Base-by-base conservation (phyloP, 1,140 invertebrate species). In the Zaprionus davidi region DNA sequence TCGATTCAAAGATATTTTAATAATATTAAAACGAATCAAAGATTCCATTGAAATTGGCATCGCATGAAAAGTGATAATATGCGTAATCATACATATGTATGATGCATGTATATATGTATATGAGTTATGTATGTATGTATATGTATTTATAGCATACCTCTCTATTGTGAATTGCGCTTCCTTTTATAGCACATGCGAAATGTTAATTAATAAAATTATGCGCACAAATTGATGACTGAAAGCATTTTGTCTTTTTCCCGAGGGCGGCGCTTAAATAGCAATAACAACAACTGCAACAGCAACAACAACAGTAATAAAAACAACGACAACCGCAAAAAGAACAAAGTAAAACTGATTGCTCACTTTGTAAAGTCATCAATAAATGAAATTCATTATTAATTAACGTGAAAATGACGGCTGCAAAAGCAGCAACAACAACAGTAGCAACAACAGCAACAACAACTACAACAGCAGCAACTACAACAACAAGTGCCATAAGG, bases 371-470 rank as follows among this genome's bases (percentile, higher is more conserved):
- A 56, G 60, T 71, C 75, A 85, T 82, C 83, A 87, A 87, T 83
- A 83, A 88, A 81, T 73, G 69, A 71, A 73, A 78, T 58, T 82
- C 78, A 73, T 90, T 74, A 90, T 90, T 90, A 88, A 88, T 88
- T 88, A 90, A 90, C 71, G 78, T 69, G 77, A 53, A 88, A 90
- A 78, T 83, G 78, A 81, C 70, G 78, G 83, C 62, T 59, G 57
- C 67, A 79, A 64, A 68, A 65, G 51, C 44, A 63, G 55, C 53
- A 64, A 51, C 49, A 60, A 36, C 41, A 46, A 31, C 59, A 46
- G 12, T 22, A 46, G 13, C 41, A 59, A 5, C 38, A 62, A 5
- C 53, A 49, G 31, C 44, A 58, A 5, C 22, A 59, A 60, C 38
- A 31, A 7, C 60, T 51, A 15, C 28, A 49, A 38, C 34, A 62